Evolutionary conservation across 2,888 invertebrate species (phyloP).

Genomic region (Agrochola lota): DNA sequence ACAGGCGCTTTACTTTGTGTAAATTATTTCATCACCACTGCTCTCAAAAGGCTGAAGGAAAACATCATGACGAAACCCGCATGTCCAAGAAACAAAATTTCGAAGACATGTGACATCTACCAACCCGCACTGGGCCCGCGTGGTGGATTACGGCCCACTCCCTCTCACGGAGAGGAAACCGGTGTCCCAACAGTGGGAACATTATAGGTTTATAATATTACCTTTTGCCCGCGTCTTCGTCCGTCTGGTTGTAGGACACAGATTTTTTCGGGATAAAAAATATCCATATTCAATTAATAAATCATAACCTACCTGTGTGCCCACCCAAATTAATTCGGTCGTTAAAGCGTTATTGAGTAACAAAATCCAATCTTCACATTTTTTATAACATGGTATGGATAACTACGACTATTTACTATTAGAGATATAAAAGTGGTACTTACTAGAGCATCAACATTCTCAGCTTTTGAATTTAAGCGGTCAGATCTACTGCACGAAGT

Average conservation of each 20-base stretch:
- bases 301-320: neutral
- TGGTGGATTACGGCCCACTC: no score
- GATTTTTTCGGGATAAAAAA: no score
- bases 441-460: conserved; percentile 29
- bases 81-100: no score
- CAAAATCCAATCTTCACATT: neutral
- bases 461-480: conserved; percentile 22
- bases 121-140: no score
- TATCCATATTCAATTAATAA: neutral
- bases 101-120: no score
- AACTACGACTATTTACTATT: neutral
- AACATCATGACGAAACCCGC: no score
- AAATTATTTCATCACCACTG: no score
- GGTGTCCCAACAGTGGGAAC: no score
- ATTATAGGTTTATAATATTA: no score
- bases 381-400: neutral
- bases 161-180: no score
- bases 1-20: no score
- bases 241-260: neutral
- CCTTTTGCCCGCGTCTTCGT: neutral
- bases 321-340: neutral
- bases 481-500: conserved; percentile 20
- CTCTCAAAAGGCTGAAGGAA: no score
- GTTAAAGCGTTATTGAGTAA: neutral
- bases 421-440: conserved; percentile 20